Base-by-base conservation (phyloP, 2,797 vertebrate species). In the Adrianichthys oophorus region DNA sequence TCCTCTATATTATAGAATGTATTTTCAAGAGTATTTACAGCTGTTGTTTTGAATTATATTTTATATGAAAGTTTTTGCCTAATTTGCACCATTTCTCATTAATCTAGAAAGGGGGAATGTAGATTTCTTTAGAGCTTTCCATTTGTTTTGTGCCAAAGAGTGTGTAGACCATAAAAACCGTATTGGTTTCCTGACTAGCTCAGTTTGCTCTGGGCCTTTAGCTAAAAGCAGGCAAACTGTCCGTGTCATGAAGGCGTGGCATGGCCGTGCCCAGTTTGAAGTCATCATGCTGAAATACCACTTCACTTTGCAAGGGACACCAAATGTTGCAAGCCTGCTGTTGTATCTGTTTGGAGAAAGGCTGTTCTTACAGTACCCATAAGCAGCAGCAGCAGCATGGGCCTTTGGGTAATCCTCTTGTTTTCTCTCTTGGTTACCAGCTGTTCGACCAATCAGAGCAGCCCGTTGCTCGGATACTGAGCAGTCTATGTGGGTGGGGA, bases 351-450 rank as follows among this genome's bases (percentile, higher is more conserved):
- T 70, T 49, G 58, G 18, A 68, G 55, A 74, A 62, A 58, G 52
- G 53, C 60, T 62, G 63, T 62, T 48, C 70, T 48, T 51, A 23
- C 48, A 26, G 48, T 70, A 23, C 47, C 45, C 52, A 52, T 70
- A 61, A 65, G 73, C 79, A 83, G 67, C 65, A 68, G 66, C 63
- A 42, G 48, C 48, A 68, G 69, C 75, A 74, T 44, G 52, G 65
- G 70, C 72, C 78, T 85, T 62, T 74, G 68, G 60, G 78, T 88
- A 87, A 87, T 87, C 85, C 76, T 56, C 41, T 50, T 70, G 79
- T 79, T 77, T 82, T 73, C 70, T 78, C 78, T 84, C 77, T 71
- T 80, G 81, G 85, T 83, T 76, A 85, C 85, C 85, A 87, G 79
- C 84, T 86, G 80, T 87, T 88, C 3, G 7, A 71, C 87, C 84